A percentile compares a stretch with the other conserved stretches of the same genome.
Evolutionary conservation across 2,797 vertebrate genomes (phyloP).

Genomic region (Ptychadena robeensis): DNA sequence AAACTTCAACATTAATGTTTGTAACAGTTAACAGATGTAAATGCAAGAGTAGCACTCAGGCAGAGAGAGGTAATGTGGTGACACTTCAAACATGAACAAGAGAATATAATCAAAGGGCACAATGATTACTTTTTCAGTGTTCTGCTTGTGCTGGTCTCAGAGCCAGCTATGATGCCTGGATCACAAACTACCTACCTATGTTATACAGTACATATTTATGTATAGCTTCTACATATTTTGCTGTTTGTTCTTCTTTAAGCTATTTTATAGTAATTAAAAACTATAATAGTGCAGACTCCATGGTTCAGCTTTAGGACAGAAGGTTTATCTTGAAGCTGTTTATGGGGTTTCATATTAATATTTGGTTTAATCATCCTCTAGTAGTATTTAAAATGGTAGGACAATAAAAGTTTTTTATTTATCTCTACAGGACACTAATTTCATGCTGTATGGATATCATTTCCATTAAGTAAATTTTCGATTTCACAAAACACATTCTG

Average conservation of each 20-base stretch:
- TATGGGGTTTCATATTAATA: not conserved
- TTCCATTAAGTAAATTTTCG: constrained; percentile 10
- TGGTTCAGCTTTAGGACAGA: no score
- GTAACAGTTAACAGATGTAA: no score
- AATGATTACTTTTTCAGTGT: not conserved
- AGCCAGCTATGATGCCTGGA: no score
- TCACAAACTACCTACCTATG: not conserved
- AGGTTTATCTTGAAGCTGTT: constrained; percentile 8
- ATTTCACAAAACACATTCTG: constrained; percentile 32
- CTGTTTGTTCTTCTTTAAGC: not conserved
- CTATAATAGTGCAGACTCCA: not conserved
- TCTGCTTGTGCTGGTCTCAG: not conserved
- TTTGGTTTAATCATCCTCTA: constrained; percentile 16
- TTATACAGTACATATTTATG: not conserved
- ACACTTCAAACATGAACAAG: no score
- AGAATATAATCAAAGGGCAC: no score
- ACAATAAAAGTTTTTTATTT: constrained; percentile 48
- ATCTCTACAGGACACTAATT: constrained; percentile 26
- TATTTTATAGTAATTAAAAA: constrained; percentile 18
- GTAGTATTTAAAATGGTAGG: constrained; percentile 20
- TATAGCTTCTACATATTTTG: not conserved
- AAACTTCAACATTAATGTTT: no score
- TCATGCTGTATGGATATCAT: constrained; percentile 16
- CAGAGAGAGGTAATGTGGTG: no score
- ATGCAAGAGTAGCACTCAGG: no score